Base-by-base conservation (phyloP, 2,113 vertebrate genomes). In the Elanus axillaris region DNA sequence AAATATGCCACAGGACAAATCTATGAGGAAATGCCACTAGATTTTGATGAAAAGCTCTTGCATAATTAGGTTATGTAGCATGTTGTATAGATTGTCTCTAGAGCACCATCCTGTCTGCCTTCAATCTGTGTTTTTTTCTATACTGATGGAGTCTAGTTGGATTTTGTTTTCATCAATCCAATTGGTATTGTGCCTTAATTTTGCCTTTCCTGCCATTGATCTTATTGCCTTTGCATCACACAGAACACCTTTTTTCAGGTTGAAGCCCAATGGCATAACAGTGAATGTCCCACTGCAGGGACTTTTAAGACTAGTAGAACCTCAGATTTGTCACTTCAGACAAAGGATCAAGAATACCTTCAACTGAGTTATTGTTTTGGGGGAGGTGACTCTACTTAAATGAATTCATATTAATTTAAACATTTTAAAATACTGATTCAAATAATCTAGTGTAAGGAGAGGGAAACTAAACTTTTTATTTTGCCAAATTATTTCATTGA, bases 11-110 rank as follows among this genome's bases (percentile, higher is more conserved):
- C 64, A 45, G 48, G 56, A 68, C 45, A 86, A 76, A 96, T 91
- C 92, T 87, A 77, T 69, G 71, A 94, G 74, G 72, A 95, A 95
- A 85, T 59, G 72, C 59, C 90, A 91, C 52, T 90, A 84, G 59
- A 52, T 84, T 88, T 90, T 93, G 79, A 93, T 80, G 17, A 78
- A 93, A 93, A 92, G 60, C 52, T 53, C 59, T 88, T 77, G 82
- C n/a, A 59, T 55, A 80, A 93, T 93, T 76, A 92, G 50, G 60
- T 59, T 84, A 64, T 26, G 11, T 13, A 63, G 86, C 10, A 38
- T 0, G 4, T 31, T 60, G 27, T 45, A 93, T 56, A 56, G 93
- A 95, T 90, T 89, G 67, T 25, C 67, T 71, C 71, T 86, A 67
- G 32, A 92, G 45, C 63, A 94, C 20, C 45, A 55, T 86, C 58